Percentiles rank a stretch among this genome's conserved stretches.
Evolutionary conservation across 2,888 invertebrate genomes (phyloP).

Genomic region (Melikaiella ostensackeni): DNA sequence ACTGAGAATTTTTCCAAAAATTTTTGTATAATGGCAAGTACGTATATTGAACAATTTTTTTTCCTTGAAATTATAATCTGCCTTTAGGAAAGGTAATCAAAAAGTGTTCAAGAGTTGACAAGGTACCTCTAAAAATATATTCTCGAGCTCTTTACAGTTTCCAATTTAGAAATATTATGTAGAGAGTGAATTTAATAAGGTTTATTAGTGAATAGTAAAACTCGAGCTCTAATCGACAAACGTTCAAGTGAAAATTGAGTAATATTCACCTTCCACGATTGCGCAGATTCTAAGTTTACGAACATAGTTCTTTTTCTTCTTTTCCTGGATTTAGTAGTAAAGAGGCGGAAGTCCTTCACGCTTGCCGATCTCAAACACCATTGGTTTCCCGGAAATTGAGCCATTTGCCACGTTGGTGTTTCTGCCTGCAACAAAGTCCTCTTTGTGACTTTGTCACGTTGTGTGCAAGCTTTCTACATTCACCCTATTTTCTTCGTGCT

Average conservation of each 20-base stretch:
- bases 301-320: constrained; percentile 5
- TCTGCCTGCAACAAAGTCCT: constrained; percentile 18
- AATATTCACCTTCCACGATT: not conserved
- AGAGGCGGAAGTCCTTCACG: constrained; percentile 46
- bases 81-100: no score
- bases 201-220: not conserved
- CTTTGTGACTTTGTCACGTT: constrained; percentile 20
- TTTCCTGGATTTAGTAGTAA: constrained; percentile 33
- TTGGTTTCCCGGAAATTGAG: constrained; percentile 52
- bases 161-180: no score
- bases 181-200: no score
- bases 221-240: not conserved
- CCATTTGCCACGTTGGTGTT: constrained; percentile 29
- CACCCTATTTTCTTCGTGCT: constrained; percentile 14
- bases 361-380: constrained; percentile 48
- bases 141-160: no score
- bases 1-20: no score
- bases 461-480: constrained; percentile 21
- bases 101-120: no score
- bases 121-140: no score
- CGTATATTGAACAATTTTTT: no score
- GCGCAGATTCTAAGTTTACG: not conserved
- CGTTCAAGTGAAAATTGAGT: not conserved
- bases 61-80: no score
- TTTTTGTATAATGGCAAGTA: no score